A percentile compares a stretch with the other conserved stretches of the same genome.
Evolutionary conservation across 1,140 invertebrate species (phyloP).

Genomic region (Meloidogyne floridensis): DNA sequence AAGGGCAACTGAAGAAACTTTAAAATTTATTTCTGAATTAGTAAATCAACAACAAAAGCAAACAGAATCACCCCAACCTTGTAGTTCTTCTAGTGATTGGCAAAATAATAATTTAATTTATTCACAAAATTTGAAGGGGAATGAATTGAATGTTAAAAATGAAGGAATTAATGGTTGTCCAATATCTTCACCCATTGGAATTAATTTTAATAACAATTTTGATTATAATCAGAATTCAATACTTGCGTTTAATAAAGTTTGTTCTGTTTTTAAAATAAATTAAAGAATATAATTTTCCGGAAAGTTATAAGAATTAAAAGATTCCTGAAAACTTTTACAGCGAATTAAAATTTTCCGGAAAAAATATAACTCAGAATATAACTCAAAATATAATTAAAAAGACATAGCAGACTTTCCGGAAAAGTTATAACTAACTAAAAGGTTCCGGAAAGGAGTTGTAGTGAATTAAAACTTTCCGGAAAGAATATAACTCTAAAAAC

Average conservation of each 20-base stretch:
- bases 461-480: not conserved
- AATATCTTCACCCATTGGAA: not conserved
- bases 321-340: too few species aligned
- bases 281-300: too few species aligned
- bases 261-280: too few species aligned
- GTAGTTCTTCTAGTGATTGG: not conserved
- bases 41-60: slow-evolving; percentile 21
- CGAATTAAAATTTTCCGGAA: too few species aligned
- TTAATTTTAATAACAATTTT: slow-evolving; percentile 1
- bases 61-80: not conserved
- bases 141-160: slow-evolving; percentile 7
- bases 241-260: not conserved
- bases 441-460: too few species aligned
- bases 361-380: too few species aligned
- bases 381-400: too few species aligned
- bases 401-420: too few species aligned
- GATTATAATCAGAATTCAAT: not conserved
- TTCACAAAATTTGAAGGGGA: not conserved
- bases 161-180: not conserved
- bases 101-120: too few species aligned
- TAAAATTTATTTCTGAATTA: slow-evolving; percentile 27
- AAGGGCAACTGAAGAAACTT: slow-evolving; percentile 27
- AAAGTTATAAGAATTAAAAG: too few species aligned
- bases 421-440: too few species aligned
- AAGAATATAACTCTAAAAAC: not conserved